Base-by-base conservation (phyloP, 2,797 vertebrate species). In the Crocodylus rhombifer region DNA sequence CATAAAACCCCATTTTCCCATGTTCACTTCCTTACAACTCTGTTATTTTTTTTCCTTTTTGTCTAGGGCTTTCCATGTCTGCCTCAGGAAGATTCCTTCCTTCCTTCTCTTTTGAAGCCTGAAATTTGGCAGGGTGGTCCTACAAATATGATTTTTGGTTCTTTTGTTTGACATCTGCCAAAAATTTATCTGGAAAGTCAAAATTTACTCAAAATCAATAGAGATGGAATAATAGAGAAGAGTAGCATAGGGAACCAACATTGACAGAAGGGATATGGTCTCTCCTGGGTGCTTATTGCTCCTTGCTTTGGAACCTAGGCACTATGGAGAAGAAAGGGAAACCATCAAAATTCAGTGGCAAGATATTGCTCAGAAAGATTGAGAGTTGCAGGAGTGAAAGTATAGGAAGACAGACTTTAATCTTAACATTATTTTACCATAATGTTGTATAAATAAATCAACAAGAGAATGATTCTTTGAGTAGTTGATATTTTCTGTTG, bases 401-500 rank as follows among this genome's bases (percentile, higher is more conserved):
- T 28, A 56, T 1, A 69, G 83, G 15, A 77, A 15, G 36, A 56
- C 1, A 73, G 0, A 1, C 5, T 2, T 26, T 58, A 74, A n/a
- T 5, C 18, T 23, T 25, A 42, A 0, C 18, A 23, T 63, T 42
- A 13, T 42, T 42, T 42, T 42, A 36, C 23, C 2, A 23, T 36
- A 60, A 62, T 71, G 3, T 89, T 86, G 0, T 4, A 14, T 67
- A 33, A 2, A 42, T 56, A 80, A 80, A 80, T 5, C n/a, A 91
- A 26, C 1, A 62, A 60, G 1, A 82, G 89, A 88, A 80, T 25
- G 77, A 80, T 86, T 5, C 3, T 51, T 1, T 65, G 55, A 42
- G 69, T 71, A 4, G 23, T 1, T 18, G 79, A 7, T 67, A 75
- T 77, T 81, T 8, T 1, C 2, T 6, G 2, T 11, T 36, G 0